Evolutionary conservation across 1,140 invertebrate genomes (phyloP), one percentile per base, ranked within the genome.

Genomic region (Penaeus indicus): DNA sequence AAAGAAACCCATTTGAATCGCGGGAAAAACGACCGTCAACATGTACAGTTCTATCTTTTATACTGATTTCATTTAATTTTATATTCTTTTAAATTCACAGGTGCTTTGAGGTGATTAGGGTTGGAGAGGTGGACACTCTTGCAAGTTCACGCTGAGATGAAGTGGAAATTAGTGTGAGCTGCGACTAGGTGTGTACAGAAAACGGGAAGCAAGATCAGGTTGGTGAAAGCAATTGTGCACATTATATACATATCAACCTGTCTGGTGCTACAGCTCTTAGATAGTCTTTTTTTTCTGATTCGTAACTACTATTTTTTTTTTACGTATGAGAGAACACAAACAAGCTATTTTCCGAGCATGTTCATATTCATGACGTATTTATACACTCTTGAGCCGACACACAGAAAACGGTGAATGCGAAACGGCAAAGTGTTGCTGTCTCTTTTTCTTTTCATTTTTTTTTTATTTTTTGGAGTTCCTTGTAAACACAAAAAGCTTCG

Each of bases 241-340:
- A 84, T 67, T 88, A 88, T 88, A 88, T 88, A 88, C 87, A 88
- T 32, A 83, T 88, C 81, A 88, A 88, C 87, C 87, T 88, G 87
- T 32, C 87, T 62, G 80, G 86, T 77, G 80, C 80, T 88, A 86
- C 80, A 79, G 78, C 77, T 67, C 85, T 64, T 86, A 62, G 77
- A 84, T 75, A 42, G 64, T 88, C 87, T 88, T 84, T 63, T 64
- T 72, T 72, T 32, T 32, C 42, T 79, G 32, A 63, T 64, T 63
- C 61, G 62, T 84, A 84, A 54, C 54, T 54, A 54, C 54, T 54
- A 54, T 67, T 80, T 60, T 88, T 60, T 88, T 60, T 63, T 86
- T 88, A 84, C 81, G 81, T 84, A 84, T 84, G 87, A 25, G 87
- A 84, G 69, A 84, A 88, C 72, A 88, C 61, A 88, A 83, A 88